A percentile compares a stretch with the other conserved stretches of the same genome.
Conservation (phyloP, 2,113 vertebrate genomes). For the Plecotus auritus region DNA sequence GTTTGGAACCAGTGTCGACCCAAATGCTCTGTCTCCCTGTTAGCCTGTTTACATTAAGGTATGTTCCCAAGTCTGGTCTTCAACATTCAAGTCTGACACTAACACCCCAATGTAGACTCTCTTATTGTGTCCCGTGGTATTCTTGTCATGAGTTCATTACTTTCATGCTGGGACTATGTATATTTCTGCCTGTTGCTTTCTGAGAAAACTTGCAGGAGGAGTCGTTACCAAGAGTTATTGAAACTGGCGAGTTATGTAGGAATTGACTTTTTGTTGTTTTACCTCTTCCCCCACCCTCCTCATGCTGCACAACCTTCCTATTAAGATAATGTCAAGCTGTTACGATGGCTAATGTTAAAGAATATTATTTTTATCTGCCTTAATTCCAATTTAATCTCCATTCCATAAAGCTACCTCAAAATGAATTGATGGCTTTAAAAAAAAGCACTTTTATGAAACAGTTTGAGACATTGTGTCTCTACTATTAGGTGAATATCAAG, state of each 20-base stretch:
- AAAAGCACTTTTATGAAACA: constrained; percentile 20
- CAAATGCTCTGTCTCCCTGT: neutral
- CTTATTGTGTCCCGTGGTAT: constrained; percentile 43
- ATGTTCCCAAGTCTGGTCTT: constrained; percentile 58
- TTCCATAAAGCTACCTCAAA: constrained; percentile 18
- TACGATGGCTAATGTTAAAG: neutral
- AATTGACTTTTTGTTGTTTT: constrained; percentile 42
- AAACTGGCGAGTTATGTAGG: constrained; percentile 52
- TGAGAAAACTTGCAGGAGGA: constrained; percentile 67
- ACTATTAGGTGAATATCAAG: neutral
- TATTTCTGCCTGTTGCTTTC: constrained; percentile 76
- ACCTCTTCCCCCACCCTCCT: neutral
- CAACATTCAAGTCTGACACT: constrained; percentile 61
- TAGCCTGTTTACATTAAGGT: constrained; percentile 47
- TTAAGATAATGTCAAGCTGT: neutral
- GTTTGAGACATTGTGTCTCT: constrained; percentile 17
- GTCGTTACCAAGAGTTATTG: constrained; percentile 66
- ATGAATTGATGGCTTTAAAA: constrained; percentile 40
- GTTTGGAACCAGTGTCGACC: constrained; percentile 35
- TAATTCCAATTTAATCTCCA: constrained; percentile 30
- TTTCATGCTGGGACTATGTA: constrained; percentile 71
- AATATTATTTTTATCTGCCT: constrained; percentile 7
- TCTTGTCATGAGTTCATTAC: constrained; percentile 77
- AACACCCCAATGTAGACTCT: constrained; percentile 44
- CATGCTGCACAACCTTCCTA: constrained; percentile 11